Evolutionary conservation across 2,888 invertebrate species (phyloP).

Genomic region (Pyrgus malvae): DNA sequence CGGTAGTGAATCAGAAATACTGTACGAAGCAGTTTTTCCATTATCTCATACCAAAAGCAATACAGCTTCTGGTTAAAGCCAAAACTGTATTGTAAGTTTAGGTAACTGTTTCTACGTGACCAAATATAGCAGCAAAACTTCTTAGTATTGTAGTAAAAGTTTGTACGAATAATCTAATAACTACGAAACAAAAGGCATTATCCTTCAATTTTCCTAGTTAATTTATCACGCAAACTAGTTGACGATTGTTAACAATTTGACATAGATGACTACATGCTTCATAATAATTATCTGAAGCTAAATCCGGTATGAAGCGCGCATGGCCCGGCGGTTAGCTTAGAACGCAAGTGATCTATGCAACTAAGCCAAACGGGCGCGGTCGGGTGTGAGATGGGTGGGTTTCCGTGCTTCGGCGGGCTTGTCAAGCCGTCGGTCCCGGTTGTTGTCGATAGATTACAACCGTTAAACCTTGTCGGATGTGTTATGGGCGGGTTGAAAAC

Average conservation of each 20-base stretch:
- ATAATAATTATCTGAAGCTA: too few species aligned
- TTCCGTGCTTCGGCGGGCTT: too few species aligned
- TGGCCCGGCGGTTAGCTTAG: too few species aligned
- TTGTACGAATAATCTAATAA: background rate
- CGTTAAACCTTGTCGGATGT: too few species aligned
- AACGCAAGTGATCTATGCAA: too few species aligned
- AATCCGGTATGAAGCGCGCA: too few species aligned
- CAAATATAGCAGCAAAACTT: background rate
- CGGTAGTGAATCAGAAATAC: conserved; percentile 9
- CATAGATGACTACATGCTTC: too few species aligned
- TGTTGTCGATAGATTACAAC: too few species aligned
- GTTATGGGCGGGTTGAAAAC: too few species aligned
- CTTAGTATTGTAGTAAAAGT: background rate
- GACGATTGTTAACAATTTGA: background rate
- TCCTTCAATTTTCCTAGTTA: background rate
- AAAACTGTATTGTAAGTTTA: conserved; percentile 1
- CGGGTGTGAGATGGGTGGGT: too few species aligned
- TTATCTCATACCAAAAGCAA: background rate
- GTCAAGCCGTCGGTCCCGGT: too few species aligned
- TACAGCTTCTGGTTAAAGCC: conserved; percentile 3
- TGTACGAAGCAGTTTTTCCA: background rate
- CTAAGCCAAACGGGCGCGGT: too few species aligned
- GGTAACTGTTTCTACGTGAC: background rate
- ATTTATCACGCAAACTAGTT: background rate
- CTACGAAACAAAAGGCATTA: background rate